Conservation (phyloP, 2,113 vertebrate genomes). For the Campylorhamphus procurvoides region DNA sequence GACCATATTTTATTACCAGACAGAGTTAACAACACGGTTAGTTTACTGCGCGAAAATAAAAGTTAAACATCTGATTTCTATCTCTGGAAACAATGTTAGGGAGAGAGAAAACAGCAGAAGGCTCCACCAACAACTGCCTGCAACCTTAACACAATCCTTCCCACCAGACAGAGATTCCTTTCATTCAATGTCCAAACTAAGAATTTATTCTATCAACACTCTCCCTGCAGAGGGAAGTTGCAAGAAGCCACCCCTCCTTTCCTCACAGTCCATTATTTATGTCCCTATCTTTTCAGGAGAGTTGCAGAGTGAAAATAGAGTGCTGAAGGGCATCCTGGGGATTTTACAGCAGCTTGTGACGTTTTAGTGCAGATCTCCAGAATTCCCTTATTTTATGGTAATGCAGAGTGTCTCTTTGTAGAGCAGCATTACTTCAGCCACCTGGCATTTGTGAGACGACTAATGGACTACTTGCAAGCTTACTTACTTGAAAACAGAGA, state of each 20-base stretch:
- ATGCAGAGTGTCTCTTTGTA: not conserved
- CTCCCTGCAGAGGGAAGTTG: not conserved
- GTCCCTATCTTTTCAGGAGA: not conserved
- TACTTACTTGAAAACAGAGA: not conserved
- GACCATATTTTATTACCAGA: not conserved
- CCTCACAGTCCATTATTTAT: constrained; percentile 17
- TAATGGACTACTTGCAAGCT: not conserved
- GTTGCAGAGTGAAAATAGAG: not conserved
- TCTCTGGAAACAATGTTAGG: constrained; percentile 10
- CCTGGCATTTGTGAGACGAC: not conserved
- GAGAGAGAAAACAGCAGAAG: not conserved
- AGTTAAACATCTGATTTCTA: constrained; percentile 20
- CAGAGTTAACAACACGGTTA: constrained; percentile 1
- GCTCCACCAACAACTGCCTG: not conserved
- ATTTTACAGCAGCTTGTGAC: not conserved
- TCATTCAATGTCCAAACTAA: not conserved
- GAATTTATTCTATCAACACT: not conserved
- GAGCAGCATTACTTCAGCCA: not conserved
- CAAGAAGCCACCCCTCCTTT: not conserved
- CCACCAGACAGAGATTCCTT: not conserved
- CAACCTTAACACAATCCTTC: not conserved
- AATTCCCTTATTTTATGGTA: not conserved
- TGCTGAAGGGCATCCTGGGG: not conserved
- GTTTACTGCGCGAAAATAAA: not conserved
- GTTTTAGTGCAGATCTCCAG: not conserved